Conservation (phyloP, 37 sponge, comb jelly and placozoan genomes). For the Beroe ovata region DNA sequence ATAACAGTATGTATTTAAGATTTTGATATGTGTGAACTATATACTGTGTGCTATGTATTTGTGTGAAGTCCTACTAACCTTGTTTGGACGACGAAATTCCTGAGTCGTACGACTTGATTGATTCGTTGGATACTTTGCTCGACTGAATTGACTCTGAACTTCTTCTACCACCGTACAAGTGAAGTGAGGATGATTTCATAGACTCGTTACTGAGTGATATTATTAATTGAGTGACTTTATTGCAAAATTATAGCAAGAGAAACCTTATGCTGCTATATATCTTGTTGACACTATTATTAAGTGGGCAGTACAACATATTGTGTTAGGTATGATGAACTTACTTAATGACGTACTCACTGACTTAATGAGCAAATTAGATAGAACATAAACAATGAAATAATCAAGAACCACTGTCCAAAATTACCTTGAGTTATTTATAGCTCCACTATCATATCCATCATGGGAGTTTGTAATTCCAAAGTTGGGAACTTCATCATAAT, state of each 20-base stretch:
- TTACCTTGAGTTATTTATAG: constrained; percentile 38
- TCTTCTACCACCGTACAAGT: neutral
- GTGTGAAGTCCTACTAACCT: constrained; percentile 21
- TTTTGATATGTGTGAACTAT: too few relatives aligned
- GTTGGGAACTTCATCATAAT: constrained; percentile 44
- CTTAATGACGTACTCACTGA: too few relatives aligned
- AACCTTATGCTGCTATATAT: too few relatives aligned
- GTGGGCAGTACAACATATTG: too few relatives aligned
- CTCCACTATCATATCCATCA: constrained; percentile 35
- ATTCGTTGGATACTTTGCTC: constrained; percentile 14
- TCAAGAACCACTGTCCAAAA: neutral
- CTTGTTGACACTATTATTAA: too few relatives aligned
- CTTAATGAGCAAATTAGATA: too few relatives aligned
- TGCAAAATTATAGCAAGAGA: too few relatives aligned
- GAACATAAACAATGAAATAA: neutral
- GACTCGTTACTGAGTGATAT: constrained; percentile 52
- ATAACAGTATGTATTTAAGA: too few relatives aligned
- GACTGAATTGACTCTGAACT: neutral
- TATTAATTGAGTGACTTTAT: too few relatives aligned
- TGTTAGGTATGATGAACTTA: too few relatives aligned
- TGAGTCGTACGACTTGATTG: constrained; percentile 19
- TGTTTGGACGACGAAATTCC: constrained; percentile 48
- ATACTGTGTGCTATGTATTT: too few relatives aligned
- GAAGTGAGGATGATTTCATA: neutral
- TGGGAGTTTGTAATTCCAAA: neutral